Evolutionary conservation across 92 coral and sea anemone species (phyloP).

Genomic region (Heteractis magnifica): DNA sequence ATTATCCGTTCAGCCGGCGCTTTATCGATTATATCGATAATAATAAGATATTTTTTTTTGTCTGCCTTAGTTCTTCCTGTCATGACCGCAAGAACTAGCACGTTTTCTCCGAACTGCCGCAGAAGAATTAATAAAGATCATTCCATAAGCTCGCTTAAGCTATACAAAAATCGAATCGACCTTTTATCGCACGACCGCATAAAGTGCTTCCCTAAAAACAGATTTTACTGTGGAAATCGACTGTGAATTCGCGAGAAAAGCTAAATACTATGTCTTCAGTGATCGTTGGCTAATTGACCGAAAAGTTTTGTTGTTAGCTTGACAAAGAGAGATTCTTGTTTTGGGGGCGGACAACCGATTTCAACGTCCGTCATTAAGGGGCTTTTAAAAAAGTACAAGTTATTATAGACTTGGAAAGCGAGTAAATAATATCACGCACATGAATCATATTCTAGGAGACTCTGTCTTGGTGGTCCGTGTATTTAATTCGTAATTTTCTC

Average conservation of each 20-base stretch:
- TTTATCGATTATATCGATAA: conserved; percentile 1
- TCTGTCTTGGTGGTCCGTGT: conserved; percentile 7
- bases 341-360: background rate
- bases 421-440: background rate
- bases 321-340: background rate
- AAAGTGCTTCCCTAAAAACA: background rate
- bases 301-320: background rate
- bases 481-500: background rate
- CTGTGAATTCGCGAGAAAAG: background rate
- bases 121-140: background rate
- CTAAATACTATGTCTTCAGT: background rate
- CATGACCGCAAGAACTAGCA: background rate
- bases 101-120: background rate
- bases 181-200: background rate
- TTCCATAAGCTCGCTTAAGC: background rate
- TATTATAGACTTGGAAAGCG: background rate
- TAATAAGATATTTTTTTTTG: background rate
- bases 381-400: background rate
- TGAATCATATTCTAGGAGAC: background rate
- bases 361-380: background rate
- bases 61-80: background rate
- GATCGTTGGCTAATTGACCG: conserved; percentile 3
- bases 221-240: background rate
- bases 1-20: background rate
- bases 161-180: background rate